phyloP scores from a whole-genome alignment of 2,797 vertebrate species.

The Limosa lapponica region DNA sequence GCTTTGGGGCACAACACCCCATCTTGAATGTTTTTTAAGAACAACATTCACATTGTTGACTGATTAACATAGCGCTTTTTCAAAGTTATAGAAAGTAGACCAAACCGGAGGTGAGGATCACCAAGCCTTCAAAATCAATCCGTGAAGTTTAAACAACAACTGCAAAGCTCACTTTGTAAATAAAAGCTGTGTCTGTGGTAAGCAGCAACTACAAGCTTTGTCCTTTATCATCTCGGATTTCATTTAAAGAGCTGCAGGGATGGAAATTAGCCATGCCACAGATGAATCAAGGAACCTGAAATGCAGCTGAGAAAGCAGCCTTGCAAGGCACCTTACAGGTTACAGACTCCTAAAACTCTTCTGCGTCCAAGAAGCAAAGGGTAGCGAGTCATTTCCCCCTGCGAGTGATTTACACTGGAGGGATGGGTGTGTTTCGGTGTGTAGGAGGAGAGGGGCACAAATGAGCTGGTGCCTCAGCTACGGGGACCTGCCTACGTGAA shows the following conservation, averaged over 20 bases:
- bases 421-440: neutral
- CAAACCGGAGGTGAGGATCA: neutral
- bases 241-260: neutral
- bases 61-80: neutral
- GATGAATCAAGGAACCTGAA: neutral
- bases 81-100: neutral
- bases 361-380: neutral
- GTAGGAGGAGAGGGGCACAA: neutral
- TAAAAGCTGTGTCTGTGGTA: neutral
- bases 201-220: neutral
- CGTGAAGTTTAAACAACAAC: neutral
- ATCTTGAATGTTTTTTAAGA: neutral
- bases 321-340: neutral
- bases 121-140: neutral
- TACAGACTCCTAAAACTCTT: neutral
- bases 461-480: neutral
- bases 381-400: neutral
- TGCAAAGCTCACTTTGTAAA: neutral
- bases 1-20: neutral
- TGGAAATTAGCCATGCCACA: neutral
- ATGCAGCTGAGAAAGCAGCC: neutral
- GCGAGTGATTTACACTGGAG: neutral
- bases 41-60: neutral
- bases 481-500: slow-evolving; percentile 46
- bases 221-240: neutral